phyloP scores from a whole-genome alignment of 2,888 invertebrate species.

The Drosophila nr. perissopoda region DNA sequence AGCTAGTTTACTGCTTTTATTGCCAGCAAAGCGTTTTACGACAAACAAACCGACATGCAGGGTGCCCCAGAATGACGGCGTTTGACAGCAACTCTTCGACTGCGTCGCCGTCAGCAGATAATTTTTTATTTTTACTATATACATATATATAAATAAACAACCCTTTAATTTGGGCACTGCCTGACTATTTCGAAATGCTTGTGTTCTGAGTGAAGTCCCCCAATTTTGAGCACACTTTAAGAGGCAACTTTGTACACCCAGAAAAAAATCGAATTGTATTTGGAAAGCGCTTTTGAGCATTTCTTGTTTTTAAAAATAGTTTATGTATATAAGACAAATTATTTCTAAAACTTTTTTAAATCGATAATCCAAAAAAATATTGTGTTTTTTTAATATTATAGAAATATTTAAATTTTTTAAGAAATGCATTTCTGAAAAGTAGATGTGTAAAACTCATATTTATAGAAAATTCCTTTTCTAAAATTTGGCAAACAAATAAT shows the following conservation, averaged over 20 bases:
- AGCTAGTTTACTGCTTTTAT: constrained; percentile 80
- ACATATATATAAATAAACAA: constrained; percentile 71
- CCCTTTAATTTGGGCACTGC: constrained; percentile 57
- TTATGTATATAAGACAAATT: not conserved
- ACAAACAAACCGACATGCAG: constrained; percentile 59
- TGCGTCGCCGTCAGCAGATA: constrained; percentile 49
- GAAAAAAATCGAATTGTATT: not conserved
- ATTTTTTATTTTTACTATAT: constrained; percentile 64
- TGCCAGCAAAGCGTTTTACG: constrained; percentile 80
- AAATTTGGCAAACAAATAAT: not conserved
- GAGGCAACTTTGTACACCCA: not conserved
- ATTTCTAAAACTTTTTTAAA: not conserved
- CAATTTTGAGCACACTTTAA: not conserved
- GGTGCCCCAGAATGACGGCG: constrained; percentile 22
- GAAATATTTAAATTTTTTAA: not conserved
- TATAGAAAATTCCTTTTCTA: not conserved
- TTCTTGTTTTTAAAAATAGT: not conserved
- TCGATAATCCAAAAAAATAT: not conserved
- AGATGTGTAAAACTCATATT: rapidly evolving
- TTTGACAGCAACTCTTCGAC: constrained; percentile 57
- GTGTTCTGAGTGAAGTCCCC: not conserved
- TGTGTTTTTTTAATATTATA: not conserved
- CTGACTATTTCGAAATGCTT: constrained; percentile 24
- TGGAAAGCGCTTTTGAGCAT: not conserved
- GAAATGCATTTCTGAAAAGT: not conserved